Base-by-base conservation (phyloP, 64 coral and sea anemone species). In the Stichodactyla helianthus region DNA sequence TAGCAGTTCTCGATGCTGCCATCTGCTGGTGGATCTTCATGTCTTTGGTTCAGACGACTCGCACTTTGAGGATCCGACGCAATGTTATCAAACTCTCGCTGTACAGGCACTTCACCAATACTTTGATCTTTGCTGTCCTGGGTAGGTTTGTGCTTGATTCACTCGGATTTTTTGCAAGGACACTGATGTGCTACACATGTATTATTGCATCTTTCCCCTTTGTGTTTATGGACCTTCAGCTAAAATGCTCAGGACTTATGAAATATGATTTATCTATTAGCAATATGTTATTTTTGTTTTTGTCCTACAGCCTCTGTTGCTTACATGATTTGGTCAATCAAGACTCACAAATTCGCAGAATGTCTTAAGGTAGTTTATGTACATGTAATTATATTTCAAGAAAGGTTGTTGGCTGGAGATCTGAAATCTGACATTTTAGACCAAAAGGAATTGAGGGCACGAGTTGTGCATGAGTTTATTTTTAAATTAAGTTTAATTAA, bases 21-120 rank as follows among this genome's bases (percentile, higher is more conserved):
- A 99, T 99, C 86, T 99, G 97, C 51, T 99, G 97, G 97, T 99
- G 97, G 97, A 99, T 99, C 20, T 99, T 99, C 86, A 99, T 99
- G 97, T 94, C 97, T 7, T 77, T 99, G 64, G 90, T 99, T 11
- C 97, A 99, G 63, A 74, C 97, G 16, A 99, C 90, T 4, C 52
- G 97, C 74, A 99, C 97, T 17, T 85, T 99, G 31, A 89, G 93
- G 27, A 99, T 99, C 82, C 88, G 97, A 67, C 79, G 93, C 52
- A 95, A 99, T 74, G 52, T 99, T n/a, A 86, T 99, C 59, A 99
- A 99, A 80, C 86, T 99, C 2, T 95, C 97, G 2, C 85, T 99
- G 0, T 99, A 99, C 80, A 91, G 93, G 54, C 97, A 99, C 70
- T 99, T 99, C 58, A 99, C 97, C 13, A 99, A 99, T 77, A 99